These are phyloP conservation scores for Pseudeuparius sepicola DNA, from an alignment of 2,888 invertebrate genomes.

Conservation along the genomic window DNA sequence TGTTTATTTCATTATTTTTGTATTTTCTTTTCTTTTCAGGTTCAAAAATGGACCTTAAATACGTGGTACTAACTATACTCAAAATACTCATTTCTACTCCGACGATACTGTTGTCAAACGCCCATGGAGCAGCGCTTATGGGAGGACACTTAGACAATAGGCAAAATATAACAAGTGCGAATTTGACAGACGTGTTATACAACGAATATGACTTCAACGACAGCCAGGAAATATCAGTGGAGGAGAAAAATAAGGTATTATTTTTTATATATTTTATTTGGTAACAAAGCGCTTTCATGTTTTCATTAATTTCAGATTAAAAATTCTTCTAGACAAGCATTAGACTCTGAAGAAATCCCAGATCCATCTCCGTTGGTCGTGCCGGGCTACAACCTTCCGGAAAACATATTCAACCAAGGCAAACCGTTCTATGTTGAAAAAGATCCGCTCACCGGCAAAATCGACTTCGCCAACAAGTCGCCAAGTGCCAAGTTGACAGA, in stretches of 20 bases:
- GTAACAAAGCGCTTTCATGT: too few species aligned
- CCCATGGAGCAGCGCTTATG: slow-evolving; percentile 31
- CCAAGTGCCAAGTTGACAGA: slow-evolving; percentile 34
- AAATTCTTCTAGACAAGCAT: too few species aligned
- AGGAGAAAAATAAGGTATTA: too few species aligned
- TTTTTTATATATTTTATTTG: too few species aligned
- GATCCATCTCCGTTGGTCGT: slow-evolving; percentile 37
- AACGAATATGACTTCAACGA: slow-evolving; percentile 21
- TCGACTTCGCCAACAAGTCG: slow-evolving; percentile 50
- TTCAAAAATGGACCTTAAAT: slow-evolving; percentile 34
- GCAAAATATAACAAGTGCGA: slow-evolving; percentile 21
- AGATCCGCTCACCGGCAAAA: slow-evolving; percentile 55
- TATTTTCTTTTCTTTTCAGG: too few species aligned
- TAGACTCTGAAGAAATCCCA: slow-evolving; percentile 35
- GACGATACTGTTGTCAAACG: slow-evolving; percentile 22
- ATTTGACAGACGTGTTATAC: slow-evolving; percentile 17
- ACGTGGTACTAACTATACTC: slow-evolving; percentile 34
- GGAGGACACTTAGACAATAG: slow-evolving; percentile 32
- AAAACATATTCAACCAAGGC: slow-evolving; percentile 55
- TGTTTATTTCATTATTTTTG: too few species aligned
- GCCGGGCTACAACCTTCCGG: slow-evolving; percentile 41
- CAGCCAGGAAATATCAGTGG: too few species aligned
- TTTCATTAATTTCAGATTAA: slow-evolving; percentile 13
- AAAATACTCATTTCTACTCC: slow-evolving; percentile 37
- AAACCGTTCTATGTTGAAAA: slow-evolving; percentile 61